Conservation (phyloP, 2,797 vertebrate species). For the Scarus forsteni region DNA sequence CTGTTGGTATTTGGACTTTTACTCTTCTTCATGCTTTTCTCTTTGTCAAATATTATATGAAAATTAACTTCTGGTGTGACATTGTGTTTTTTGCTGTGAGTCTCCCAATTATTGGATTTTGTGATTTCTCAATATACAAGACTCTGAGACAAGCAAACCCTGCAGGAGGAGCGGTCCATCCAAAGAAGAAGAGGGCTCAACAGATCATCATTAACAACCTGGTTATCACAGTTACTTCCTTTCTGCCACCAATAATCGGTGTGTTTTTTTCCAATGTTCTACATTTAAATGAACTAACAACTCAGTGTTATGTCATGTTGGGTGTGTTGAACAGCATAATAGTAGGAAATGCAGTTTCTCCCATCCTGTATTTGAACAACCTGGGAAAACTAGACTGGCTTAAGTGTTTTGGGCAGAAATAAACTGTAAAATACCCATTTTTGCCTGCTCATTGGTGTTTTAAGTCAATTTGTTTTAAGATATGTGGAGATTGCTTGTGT, state of each 20-base stretch:
- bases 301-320: not conserved
- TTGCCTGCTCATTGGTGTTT: too few relatives aligned
- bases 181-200: conserved; percentile 58
- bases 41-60: not conserved
- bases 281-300: not conserved
- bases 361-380: conserved; percentile 12
- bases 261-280: not conserved
- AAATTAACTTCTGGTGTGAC: too few relatives aligned
- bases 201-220: conserved; percentile 41
- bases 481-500: too few relatives aligned
- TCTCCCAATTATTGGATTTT: too few relatives aligned
- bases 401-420: conserved; percentile 14
- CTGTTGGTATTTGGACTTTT: conserved; percentile 19
- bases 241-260: conserved; percentile 31
- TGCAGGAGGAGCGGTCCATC: conserved; percentile 40
- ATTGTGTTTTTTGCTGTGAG: too few relatives aligned
- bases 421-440: not conserved
- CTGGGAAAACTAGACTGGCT: conserved; percentile 30
- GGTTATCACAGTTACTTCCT: conserved; percentile 32
- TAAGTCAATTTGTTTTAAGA: too few relatives aligned
- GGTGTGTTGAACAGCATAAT: not conserved
- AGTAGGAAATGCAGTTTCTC: not conserved
- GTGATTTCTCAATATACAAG: conserved; percentile 35
- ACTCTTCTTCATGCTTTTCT: not conserved
- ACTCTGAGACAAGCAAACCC: conserved; percentile 41